A percentile compares a stretch with the other conserved stretches of the same genome.
Conservation (phyloP, 2,888 invertebrate species). For the Osmoderma eremita region DNA sequence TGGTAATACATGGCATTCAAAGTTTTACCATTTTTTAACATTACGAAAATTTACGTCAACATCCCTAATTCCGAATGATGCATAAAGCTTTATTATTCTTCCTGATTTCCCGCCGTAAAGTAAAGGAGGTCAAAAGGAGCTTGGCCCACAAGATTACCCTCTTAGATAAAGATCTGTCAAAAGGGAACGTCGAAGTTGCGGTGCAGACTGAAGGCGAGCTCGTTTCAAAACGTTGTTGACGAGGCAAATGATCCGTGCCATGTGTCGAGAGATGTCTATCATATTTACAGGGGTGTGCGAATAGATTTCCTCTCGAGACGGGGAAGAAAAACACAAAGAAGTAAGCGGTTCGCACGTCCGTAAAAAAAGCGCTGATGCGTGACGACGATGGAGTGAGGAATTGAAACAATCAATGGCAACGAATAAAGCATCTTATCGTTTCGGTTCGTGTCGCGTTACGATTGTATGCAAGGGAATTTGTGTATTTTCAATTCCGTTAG, state of each 20-base stretch:
- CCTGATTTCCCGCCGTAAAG: conserved; percentile 15
- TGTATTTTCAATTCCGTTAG: conserved; percentile 13
- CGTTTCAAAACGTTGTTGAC: conserved; percentile 20
- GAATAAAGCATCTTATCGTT: conserved; percentile 35
- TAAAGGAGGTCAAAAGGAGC: conserved; percentile 1
- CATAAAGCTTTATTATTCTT: conserved; percentile 10
- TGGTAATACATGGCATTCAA: too few species aligned
- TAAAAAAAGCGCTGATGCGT: conserved; percentile 36
- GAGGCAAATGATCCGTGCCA: conserved; percentile 32
- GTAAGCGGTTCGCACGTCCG: conserved; percentile 27
- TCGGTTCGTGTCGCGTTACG: conserved; percentile 19
- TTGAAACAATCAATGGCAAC: conserved; percentile 35
- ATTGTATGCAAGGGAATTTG: conserved; percentile 18
- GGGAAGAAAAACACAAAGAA: conserved; percentile 3
- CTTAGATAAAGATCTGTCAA: conserved; percentile 27
- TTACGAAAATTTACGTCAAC: conserved; percentile 7
- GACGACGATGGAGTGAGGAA: conserved; percentile 33
- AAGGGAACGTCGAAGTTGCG: conserved; percentile 19
- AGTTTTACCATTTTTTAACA: conserved; percentile 2
- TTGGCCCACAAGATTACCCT: conserved; percentile 10
- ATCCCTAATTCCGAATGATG: conserved; percentile 5
- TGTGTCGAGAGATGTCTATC: conserved; percentile 34
- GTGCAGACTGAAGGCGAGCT: conserved; percentile 5
- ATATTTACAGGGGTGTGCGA: conserved; percentile 20
- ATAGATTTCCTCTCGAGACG: conserved; percentile 18